Conservation (phyloP, 2,113 vertebrate species). For the Centropus bengalensis region DNA sequence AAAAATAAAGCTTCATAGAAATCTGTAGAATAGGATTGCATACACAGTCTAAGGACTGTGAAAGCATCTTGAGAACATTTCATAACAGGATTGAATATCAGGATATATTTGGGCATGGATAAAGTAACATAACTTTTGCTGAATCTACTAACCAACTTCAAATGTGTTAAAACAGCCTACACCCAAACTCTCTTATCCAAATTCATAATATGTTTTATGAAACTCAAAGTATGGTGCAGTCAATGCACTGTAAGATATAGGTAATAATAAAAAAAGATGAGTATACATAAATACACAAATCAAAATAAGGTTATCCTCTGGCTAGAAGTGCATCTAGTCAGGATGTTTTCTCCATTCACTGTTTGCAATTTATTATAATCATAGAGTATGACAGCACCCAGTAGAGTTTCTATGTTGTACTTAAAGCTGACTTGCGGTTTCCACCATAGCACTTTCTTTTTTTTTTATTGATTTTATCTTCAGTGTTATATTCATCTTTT, state of each 20-base stretch:
- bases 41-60: not conserved
- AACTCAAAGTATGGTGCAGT: not conserved
- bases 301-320: conserved; percentile 28
- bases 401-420: not conserved
- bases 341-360: conserved; percentile 44
- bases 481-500: conserved; percentile 37
- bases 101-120: not conserved
- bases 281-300: conserved; percentile 24
- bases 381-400: conserved; percentile 34
- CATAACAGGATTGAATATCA: not conserved
- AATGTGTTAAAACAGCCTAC: not conserved
- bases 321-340: conserved; percentile 35
- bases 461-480: conserved; percentile 55
- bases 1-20: not conserved
- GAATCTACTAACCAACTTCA: not conserved
- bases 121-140: not conserved
- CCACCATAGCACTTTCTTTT: not conserved
- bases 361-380: conserved; percentile 54
- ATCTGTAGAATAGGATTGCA: not conserved
- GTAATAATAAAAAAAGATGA: conserved; percentile 32
- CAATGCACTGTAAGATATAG: conserved; percentile 24
- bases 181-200: not conserved
- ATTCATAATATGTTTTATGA: not conserved
- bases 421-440: conserved; percentile 41
- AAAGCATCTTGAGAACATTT: not conserved